A percentile compares a stretch with the other conserved stretches of the same genome.
These are phyloP conservation scores for Calliphora vomitoria DNA, from an alignment of 2,888 invertebrate species.

Conservation along the genomic window DNA sequence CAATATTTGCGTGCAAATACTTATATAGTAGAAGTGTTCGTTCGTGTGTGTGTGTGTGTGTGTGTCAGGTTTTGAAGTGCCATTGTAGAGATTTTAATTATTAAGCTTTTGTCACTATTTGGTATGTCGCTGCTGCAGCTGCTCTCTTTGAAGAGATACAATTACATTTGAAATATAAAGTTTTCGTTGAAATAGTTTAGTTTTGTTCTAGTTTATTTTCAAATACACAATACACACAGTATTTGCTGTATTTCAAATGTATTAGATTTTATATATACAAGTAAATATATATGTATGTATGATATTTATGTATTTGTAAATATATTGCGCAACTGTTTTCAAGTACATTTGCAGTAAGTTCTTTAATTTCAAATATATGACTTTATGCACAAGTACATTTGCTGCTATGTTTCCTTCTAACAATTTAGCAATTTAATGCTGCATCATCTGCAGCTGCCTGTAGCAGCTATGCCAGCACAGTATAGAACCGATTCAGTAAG, in stretches of 20 bases:
- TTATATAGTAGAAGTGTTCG: not conserved
- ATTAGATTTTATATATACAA: conserved; percentile 29
- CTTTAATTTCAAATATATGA: conserved; percentile 67
- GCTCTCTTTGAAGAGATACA: conserved; percentile 44
- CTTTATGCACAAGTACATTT: conserved; percentile 61
- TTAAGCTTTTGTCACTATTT: conserved; percentile 67
- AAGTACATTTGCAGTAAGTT: conserved; percentile 55
- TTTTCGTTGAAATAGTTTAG: conserved; percentile 16
- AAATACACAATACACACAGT: conserved; percentile 12
- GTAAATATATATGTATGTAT: not conserved
- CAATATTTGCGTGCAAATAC: conserved; percentile 26
- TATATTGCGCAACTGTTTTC: conserved; percentile 46
- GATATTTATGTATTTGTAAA: conserved; percentile 12
- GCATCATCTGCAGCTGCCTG: conserved; percentile 41
- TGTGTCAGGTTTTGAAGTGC: conserved; percentile 24
- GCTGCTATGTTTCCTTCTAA: conserved; percentile 49
- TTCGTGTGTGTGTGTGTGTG: not conserved
- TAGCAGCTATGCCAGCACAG: conserved; percentile 8
- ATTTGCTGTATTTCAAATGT: conserved; percentile 26
- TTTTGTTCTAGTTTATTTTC: conserved; percentile 25
- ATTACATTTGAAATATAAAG: conserved; percentile 45
- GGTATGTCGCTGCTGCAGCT: conserved; percentile 35
- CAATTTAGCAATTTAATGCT: conserved; percentile 54
- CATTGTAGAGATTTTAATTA: conserved; percentile 68
- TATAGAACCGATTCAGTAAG: conserved; percentile 32